Evolutionary conservation across 2,113 vertebrate genomes (phyloP), one percentile per base, ranked within the genome.

Genomic region (Paracanthobrama guichenoti): DNA sequence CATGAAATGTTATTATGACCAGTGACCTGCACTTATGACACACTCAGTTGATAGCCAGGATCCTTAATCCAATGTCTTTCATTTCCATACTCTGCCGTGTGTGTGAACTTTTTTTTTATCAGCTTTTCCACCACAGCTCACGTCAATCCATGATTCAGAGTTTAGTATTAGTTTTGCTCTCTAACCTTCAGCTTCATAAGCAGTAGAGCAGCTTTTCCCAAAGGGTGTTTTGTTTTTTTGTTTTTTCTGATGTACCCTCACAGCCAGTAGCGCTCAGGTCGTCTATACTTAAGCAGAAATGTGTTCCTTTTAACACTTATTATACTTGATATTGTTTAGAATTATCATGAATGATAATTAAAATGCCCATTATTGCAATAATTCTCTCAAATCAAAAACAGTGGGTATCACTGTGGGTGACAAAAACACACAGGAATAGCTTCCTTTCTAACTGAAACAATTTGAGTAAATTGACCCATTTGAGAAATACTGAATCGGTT

Each of bases 11-110:
- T 84, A 57, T 50, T 59, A n/a, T 74, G 78, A 59, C 83, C 64
- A 82, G 82, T 82, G 82, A 84, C 85, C 79, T 84, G 85, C 66
- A 73, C 66, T 57, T 67, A 64, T 69, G 72, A 81, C 76, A 86
- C 71, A 57, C 81, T 55, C 82, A 76, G 57, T 57, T 39, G 53
- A 66, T 82, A 66, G 79, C 42, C 66, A 79, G 55, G 44, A 73
- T 53, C 16, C 73, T 48, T 31, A 76, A 64, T n/a, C n/a, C 67
- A n/a, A 14, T 12, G 2, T 12, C 24, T 59, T 72, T 42, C 22
- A n/a, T 26, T 59, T 16, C 26, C 48, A 82, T 57, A 28, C 28
- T 10, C 22, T 11, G 9, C 1, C 22, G 12, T 6, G 22, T 11
- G 0, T 46, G 42, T 46, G 3, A 1, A 26, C 6, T 64, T 64